A percentile compares a stretch with the other conserved stretches of the same genome.
phyloP scores from a whole-genome alignment of 2,113 vertebrate species.

The Scytalopus superciliaris region DNA sequence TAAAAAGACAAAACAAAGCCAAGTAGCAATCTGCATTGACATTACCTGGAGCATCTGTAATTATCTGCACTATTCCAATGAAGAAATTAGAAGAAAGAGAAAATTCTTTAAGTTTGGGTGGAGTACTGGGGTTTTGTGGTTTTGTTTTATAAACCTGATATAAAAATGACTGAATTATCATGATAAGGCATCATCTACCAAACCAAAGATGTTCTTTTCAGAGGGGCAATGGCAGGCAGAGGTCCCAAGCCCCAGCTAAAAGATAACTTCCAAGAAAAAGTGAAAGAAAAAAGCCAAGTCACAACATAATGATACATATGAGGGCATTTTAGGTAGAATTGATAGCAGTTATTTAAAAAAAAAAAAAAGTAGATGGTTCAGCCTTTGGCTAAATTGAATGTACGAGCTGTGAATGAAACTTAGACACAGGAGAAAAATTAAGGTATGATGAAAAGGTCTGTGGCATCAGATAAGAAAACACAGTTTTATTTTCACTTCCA shows the following conservation, averaged over 20 bases:
- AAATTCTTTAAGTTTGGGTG: background rate
- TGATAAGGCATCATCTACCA: background rate
- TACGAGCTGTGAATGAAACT: background rate
- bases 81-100: background rate
- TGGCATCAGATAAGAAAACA: background rate
- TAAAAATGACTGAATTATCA: background rate
- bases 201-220: background rate
- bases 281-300: background rate
- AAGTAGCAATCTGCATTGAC: background rate
- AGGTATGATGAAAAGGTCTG: conserved; percentile 8
- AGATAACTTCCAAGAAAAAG: background rate
- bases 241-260: background rate
- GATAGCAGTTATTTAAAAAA: background rate
- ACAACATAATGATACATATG: background rate
- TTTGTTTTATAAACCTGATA: background rate
- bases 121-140: background rate
- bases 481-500: background rate
- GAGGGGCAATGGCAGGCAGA: background rate
- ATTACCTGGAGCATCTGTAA: background rate
- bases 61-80: background rate
- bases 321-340: conserved; percentile 17
- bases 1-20: background rate
- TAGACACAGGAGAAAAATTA: background rate
- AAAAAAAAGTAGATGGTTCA: background rate
- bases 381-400: background rate